Percentiles rank a stretch among this genome's conserved stretches.
Conservation (phyloP, 2,113 vertebrate genomes). For the Pyxicephalus adspersus region DNA sequence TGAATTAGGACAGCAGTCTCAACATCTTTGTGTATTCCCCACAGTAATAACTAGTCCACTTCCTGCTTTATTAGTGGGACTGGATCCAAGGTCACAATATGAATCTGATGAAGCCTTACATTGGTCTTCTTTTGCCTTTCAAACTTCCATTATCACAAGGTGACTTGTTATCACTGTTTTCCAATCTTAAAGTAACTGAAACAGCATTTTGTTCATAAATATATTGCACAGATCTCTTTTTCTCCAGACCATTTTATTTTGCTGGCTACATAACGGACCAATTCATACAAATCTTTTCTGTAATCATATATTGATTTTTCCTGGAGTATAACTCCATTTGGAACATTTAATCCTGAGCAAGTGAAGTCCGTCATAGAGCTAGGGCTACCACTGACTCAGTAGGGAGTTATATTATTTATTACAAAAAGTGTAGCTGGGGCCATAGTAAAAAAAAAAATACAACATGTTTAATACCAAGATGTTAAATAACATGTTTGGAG, state of each 20-base stretch:
- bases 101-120: neutral
- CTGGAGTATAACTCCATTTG: slow-evolving; percentile 93
- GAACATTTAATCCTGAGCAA: slow-evolving; percentile 85
- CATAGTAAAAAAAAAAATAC: slow-evolving; percentile 4
- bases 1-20: slow-evolving; percentile 3
- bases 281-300: slow-evolving; percentile 89
- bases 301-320: slow-evolving; percentile 96
- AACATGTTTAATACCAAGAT: slow-evolving; percentile 24
- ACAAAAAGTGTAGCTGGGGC: slow-evolving; percentile 58
- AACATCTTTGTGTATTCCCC: slow-evolving; percentile 24
- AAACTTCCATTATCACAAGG: slow-evolving; percentile 35
- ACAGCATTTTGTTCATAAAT: slow-evolving; percentile 43
- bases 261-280: slow-evolving; percentile 83
- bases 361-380: slow-evolving; percentile 86
- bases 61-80: slow-evolving; percentile 10
- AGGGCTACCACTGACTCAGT: slow-evolving; percentile 83
- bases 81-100: slow-evolving; percentile 12
- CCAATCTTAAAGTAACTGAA: slow-evolving; percentile 63
- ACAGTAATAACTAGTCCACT: slow-evolving; percentile 33
- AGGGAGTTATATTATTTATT: slow-evolving; percentile 96
- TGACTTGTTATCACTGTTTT: slow-evolving; percentile 38
- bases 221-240: slow-evolving; percentile 68
- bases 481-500: neutral
- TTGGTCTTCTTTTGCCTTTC: neutral
- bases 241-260: slow-evolving; percentile 69